Evolutionary conservation across 1,140 invertebrate genomes (phyloP).

Genomic region (Plectrocnemia conspersa): DNA sequence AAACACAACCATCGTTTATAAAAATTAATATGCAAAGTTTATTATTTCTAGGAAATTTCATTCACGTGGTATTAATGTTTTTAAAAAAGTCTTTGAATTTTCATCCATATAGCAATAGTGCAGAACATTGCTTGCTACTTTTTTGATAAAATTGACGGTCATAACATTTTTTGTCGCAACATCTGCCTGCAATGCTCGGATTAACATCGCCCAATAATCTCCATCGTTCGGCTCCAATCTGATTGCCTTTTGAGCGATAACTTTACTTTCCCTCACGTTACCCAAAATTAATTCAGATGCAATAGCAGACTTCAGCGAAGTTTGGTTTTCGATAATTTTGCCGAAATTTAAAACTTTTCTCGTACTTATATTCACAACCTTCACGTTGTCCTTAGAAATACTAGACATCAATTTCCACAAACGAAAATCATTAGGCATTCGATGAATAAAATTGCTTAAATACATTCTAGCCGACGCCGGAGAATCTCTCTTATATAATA

Average conservation of each 20-base stretch:
- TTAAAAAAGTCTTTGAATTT: no score
- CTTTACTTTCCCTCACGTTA: conserved; percentile 20
- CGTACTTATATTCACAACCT: conserved; percentile 10
- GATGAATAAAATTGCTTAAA: conserved; percentile 13
- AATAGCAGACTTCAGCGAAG: conserved; percentile 18
- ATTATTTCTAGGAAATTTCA: no score
- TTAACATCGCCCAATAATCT: conserved; percentile 28
- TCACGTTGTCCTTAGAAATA: not conserved
- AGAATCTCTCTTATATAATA: conserved; percentile 13
- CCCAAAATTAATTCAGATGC: conserved; percentile 21
- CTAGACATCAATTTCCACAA: conserved; percentile 28
- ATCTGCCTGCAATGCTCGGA: no score
- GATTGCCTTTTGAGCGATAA: conserved; percentile 26
- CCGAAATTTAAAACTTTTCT: conserved; percentile 17
- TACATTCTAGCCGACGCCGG: not conserved
- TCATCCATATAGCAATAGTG: no score
- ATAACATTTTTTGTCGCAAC: no score
- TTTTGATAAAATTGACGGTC: no score
- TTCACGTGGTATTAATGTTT: no score
- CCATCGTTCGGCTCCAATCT: conserved; percentile 19
- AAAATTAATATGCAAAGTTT: no score
- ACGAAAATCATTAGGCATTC: conserved; percentile 11
- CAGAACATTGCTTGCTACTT: no score
- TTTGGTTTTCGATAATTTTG: conserved; percentile 2
- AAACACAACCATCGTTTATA: no score